Base-by-base conservation (phyloP, 2,113 vertebrate genomes). In the Notothenia coriiceps region DNA sequence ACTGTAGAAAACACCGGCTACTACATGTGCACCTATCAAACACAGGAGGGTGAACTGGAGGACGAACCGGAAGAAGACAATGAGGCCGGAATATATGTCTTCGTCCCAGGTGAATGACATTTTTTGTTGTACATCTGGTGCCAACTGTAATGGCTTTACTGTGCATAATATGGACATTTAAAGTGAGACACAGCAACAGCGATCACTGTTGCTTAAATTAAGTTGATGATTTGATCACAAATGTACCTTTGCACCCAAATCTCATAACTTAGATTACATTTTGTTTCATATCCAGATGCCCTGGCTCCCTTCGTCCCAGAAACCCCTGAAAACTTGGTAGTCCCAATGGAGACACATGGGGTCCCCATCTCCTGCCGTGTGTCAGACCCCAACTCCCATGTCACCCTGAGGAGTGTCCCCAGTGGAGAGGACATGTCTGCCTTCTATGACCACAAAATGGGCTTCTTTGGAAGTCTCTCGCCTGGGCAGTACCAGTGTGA, bases 311-410 rank as follows among this genome's bases (percentile, higher is more conserved):
- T 99, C 47, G 95, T 97, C 29, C 96, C 97, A 1, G 87, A 95
- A 92, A 29, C 15, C 3, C 74, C 92, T 56, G 94, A 50, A 51
- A 93, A 69, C 91, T 92, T 70, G 92, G 94, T 76, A 4, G 95
- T 8, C 8, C 5, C 78, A 13, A 85, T 89, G 56, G 88, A 94
- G 44, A 49, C 69, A 0, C 80, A 74, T 1, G 94, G 94, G 12
- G 90, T 86, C 3, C 71, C 85, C 60, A 96, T 99, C 68, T 95
- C 98, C 5, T 99, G 98, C 64, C 96, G 96, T 1, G 96, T 95
- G 0, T 98, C 96, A 0, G 91, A 98, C 60, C 96, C 97, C 0
- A 2, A 85, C 8, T 92, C 93, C 17, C 80, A 94, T 0, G 98
- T 98, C 29, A 93, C 89, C 76, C 93, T 99, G 69, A 90, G 62